phyloP scores from a whole-genome alignment of 23 tunicate species.

The Botrylloides violaceus region DNA sequence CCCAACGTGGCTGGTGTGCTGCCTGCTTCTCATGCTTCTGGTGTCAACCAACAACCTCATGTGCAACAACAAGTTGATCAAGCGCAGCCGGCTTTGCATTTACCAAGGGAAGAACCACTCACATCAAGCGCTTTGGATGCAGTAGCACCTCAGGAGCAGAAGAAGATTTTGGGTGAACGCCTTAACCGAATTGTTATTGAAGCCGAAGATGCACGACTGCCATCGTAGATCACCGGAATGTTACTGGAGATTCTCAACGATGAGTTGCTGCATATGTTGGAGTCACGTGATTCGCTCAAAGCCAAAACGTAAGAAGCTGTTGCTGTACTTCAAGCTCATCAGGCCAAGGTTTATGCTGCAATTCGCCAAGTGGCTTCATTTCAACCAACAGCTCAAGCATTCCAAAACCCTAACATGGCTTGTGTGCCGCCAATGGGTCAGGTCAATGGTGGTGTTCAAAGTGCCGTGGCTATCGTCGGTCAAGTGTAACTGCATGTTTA shows the following conservation, averaged over 20 bases:
- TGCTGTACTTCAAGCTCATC: conserved; percentile 87
- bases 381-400: conserved; percentile 1
- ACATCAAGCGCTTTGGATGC: conserved; percentile 81
- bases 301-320: conserved; percentile 95
- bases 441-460: conserved; percentile 23
- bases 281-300: conserved; percentile 69
- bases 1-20: too few species aligned
- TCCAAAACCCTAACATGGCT: conserved; percentile 12
- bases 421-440: neutral
- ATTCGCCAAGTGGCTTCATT: neutral
- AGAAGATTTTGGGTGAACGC: conserved; percentile 85
- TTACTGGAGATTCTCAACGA: conserved; percentile 94
- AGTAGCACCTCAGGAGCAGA: conserved; percentile 95
- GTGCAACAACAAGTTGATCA: conserved; percentile 23
- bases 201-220: conserved; percentile 48
- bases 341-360: conserved; percentile 20
- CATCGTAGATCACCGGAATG: conserved; percentile 97
- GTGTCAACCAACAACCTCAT: conserved; percentile 49
- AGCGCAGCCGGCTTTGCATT: conserved; percentile 64
- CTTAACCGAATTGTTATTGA: conserved; percentile 62
- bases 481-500: conserved; percentile 35
- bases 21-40: conserved; percentile 29
- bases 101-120: conserved; percentile 85
- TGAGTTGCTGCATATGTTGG: conserved; percentile 90
- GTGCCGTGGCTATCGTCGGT: conserved; percentile 55